These are phyloP conservation scores for Zaprionus taronus DNA, from an alignment of 1,140 invertebrate species.

Conservation along the genomic window DNA sequence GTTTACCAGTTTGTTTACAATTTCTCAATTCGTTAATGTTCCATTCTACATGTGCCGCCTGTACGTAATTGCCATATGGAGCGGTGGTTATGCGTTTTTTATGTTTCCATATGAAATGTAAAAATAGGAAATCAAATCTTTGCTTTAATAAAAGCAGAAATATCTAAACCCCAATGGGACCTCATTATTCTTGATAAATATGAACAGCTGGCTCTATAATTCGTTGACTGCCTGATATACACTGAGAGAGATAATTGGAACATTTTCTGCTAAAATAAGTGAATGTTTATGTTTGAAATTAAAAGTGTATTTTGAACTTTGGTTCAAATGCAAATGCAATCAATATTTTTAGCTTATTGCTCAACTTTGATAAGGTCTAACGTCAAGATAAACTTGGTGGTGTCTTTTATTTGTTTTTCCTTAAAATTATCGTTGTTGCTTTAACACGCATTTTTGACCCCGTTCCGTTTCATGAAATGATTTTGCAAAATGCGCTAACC, in stretches of 20 bases:
- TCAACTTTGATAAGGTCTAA: background rate
- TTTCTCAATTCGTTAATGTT: background rate
- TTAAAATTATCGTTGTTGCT: background rate
- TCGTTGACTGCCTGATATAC: background rate
- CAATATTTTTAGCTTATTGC: background rate
- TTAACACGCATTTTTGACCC: slow-evolving; percentile 12
- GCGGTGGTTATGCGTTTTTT: slow-evolving; percentile 7
- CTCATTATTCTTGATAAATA: slow-evolving; percentile 8
- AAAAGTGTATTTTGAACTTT: background rate
- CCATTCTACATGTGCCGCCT: background rate
- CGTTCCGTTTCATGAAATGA: slow-evolving; percentile 22
- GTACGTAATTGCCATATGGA: slow-evolving; percentile 5
- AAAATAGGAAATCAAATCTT: slow-evolving; percentile 8
- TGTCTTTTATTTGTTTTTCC: background rate
- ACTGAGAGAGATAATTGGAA: background rate
- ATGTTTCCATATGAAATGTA: slow-evolving; percentile 2
- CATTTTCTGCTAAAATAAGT: background rate
- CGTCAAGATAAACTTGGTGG: background rate
- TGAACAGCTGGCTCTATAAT: slow-evolving; percentile 6
- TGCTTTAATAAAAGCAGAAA: slow-evolving; percentile 1
- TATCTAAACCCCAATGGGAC: background rate
- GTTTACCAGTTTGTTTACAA: slow-evolving; percentile 11
- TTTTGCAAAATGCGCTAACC: slow-evolving; percentile 12
- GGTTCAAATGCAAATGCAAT: background rate
- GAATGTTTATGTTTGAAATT: background rate